Base-by-base conservation (phyloP, 1,140 invertebrate species). In the Pogonognathellus flavescens region DNA sequence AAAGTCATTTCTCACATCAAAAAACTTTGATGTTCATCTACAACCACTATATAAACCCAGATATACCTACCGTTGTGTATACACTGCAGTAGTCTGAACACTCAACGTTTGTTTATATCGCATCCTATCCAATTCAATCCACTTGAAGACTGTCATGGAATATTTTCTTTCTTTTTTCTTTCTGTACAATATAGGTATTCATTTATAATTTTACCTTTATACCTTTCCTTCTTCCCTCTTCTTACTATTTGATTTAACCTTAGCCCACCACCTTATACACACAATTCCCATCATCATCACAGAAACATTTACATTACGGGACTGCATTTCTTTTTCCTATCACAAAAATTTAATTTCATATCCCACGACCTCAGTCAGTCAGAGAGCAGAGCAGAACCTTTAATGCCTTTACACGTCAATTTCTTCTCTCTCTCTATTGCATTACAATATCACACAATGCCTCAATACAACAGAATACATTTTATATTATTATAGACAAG, bases 1-100 rank as follows among this genome's bases (percentile, higher is more conserved):
- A 86, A 84, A 84, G 86, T 84, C 86, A 86, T 85, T 86, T 84
- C 83, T 84, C 86, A 86, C 86, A 86, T 84, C 60, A 82, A 82
- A 82, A 70, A 41, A 5, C 80, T 60, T 80, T 85, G 55, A 80
- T 85, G 70, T 41, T 41, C 52, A 52, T 57, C 22, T 25, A 31
- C 52, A 10, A 31, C 16, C n/a, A 13, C 13, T 22, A 9, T 50
- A 82, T 59, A 41, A 41, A 41, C 6, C 1, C 31, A 41, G 6
- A 3, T 1, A 41, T 41, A 6, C 31, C 31, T 41, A 41, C 31
- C 6, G 31, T 41, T 41, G 6, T 41, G 6, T 41, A 41, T 41
- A 41, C 1, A 41, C 2, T 41, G 31, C 31, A 41, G 6, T 41
- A 41, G 31, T 41, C 31, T 41, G 2, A 41, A 41, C 2, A 1